Evolutionary conservation across 2,888 invertebrate genomes (phyloP).

Genomic region (Apotomis turbidana): DNA sequence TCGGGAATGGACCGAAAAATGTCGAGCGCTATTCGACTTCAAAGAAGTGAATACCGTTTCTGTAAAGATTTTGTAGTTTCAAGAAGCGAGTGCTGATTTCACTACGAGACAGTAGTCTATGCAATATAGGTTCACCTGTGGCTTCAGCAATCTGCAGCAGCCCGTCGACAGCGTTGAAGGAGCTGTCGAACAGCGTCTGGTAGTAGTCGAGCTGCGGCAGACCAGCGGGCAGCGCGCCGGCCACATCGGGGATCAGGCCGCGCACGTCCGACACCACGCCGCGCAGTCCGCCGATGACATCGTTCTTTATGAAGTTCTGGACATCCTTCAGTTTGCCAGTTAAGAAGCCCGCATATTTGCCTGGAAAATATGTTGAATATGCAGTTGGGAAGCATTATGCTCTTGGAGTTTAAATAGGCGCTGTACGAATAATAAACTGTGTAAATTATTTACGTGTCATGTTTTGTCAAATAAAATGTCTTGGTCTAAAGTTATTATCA

Average conservation of each 20-base stretch:
- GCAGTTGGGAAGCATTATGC: background rate
- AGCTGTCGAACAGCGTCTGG: slow-evolving; percentile 64
- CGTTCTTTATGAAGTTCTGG: slow-evolving; percentile 74
- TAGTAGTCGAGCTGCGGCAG: slow-evolving; percentile 71
- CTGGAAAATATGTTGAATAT: slow-evolving; percentile 50
- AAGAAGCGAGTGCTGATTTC: no score
- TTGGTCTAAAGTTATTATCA: no score
- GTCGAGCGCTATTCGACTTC: no score
- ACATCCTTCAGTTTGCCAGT: slow-evolving; percentile 60
- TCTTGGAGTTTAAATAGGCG: slow-evolving; percentile 2
- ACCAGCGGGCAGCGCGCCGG: slow-evolving; percentile 53
- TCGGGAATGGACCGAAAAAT: no score
- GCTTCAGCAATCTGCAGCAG: slow-evolving; percentile 85
- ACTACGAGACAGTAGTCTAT: background rate
- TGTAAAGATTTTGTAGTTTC: no score
- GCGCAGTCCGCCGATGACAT: slow-evolving; percentile 70
- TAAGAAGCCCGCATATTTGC: slow-evolving; percentile 70
- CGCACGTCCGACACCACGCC: slow-evolving; percentile 63
- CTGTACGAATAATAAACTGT: background rate
- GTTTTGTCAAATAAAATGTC: no score
- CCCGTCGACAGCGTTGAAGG: slow-evolving; percentile 68
- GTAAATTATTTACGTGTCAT: no score
- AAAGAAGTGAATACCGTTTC: no score
- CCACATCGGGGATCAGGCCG: slow-evolving; percentile 61
- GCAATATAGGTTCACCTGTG: slow-evolving; percentile 67